Evolutionary conservation across 2,888 invertebrate genomes (phyloP), one percentile per base, ranked within the genome.

Genomic region (Tinea pellionella): DNA sequence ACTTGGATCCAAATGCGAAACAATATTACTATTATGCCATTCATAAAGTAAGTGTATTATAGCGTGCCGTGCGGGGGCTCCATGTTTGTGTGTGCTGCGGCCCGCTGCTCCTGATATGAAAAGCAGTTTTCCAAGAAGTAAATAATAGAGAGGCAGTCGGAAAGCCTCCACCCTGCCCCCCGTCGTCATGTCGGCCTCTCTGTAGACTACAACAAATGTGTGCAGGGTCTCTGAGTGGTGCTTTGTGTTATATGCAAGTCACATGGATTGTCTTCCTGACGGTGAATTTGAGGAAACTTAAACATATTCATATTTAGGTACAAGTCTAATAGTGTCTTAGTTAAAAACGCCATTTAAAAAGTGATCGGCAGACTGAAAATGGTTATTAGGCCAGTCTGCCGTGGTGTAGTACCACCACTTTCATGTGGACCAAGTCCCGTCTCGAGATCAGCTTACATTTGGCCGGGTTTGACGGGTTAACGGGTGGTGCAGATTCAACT

Each of bases 51-150:
- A 74, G 72, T 79, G 75, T 77, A 83, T 80, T 78, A n/a, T n/a
- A 79, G 74, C 74, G 74, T 73, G 69, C 67, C 69, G 72, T 74
- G 70, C 70, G 68, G 58, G 74, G 70, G 70, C 73, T 73, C 69
- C 72, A 76, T 78, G 4, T 37, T 37, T 37, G 37, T 78, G 71
- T 70, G 69, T 70, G 68, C 68, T 69, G 72, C 71, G 72, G 72
- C 69, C 68, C 71, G 70, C 79, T 84, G 83, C 73, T 78, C 66
- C 73, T 84, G 83, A 83, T 80, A 75, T 83, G 82, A 84, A 85
- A 84, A 83, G 80, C 80, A 74, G 75, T 80, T 79, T 78, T 75
- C 77, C 68, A 72, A 75, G 68, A 63, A 74, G 70, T 74, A 81
- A 79, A 84, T 84, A 83, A 84, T 80, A 77, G 73, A 75, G 68